These are phyloP conservation scores for Leptopilina clavipes DNA, from an alignment of 1,140 invertebrate species.

Conservation along the genomic window DNA sequence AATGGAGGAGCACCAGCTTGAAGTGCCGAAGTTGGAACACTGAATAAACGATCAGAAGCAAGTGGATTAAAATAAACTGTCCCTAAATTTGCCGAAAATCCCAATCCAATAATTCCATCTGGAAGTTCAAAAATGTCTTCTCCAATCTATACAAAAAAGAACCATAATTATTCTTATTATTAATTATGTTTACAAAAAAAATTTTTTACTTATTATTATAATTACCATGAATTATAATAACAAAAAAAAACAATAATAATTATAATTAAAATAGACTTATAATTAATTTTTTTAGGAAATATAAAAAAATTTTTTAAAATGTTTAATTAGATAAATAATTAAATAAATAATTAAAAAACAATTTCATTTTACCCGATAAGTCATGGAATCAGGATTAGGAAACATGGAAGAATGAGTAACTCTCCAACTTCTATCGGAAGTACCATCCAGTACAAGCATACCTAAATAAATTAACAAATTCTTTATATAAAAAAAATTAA, in stretches of 20 bases:
- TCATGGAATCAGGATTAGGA: conserved; percentile 84
- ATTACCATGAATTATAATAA: no score
- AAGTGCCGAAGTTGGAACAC: conserved; percentile 82
- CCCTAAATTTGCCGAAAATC: conserved; percentile 80
- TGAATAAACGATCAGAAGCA: conserved; percentile 87
- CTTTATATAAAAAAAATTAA: no score
- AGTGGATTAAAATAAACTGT: conserved; percentile 87
- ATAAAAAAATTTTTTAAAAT: no score
- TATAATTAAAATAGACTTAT: background rate
- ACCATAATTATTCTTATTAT: background rate
- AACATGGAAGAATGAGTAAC: conserved; percentile 86
- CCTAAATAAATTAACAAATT: conserved; percentile 67
- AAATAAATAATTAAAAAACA: no score
- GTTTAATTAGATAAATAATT: no score
- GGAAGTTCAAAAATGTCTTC: conserved; percentile 82
- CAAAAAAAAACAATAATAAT: no score
- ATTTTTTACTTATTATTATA: background rate
- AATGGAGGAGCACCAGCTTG: conserved; percentile 78
- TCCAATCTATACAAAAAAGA: conserved; percentile 66
- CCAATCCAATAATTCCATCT: conserved; percentile 87
- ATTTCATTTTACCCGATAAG: conserved; percentile 73
- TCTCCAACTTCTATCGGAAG: conserved; percentile 84
- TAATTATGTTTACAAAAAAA: no score
- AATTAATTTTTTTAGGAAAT: background rate
- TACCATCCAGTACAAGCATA: conserved; percentile 83